Evolutionary conservation across 2,888 invertebrate species (phyloP).

Genomic region (Xanthia togata): DNA sequence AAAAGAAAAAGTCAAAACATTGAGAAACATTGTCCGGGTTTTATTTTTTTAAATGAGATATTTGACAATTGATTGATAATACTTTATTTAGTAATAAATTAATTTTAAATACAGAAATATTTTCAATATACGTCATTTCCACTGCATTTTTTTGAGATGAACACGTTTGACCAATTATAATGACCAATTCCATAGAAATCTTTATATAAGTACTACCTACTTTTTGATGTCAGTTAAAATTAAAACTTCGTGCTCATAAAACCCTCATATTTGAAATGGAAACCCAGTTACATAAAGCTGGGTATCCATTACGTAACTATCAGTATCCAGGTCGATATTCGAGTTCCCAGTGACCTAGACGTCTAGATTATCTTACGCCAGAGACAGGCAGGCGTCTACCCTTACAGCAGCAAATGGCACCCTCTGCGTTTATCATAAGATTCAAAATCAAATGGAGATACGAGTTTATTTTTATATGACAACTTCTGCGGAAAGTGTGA

Average conservation of each 20-base stretch:
- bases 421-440: not conserved
- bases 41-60: slow-evolving; percentile 29
- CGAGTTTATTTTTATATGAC: slow-evolving; percentile 46
- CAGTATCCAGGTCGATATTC: slow-evolving; percentile 72
- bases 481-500: slow-evolving; percentile 32
- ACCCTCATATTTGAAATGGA: slow-evolving; percentile 22
- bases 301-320: slow-evolving; percentile 61
- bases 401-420: slow-evolving; percentile 10
- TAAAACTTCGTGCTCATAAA: not conserved
- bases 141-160: not conserved
- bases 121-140: not conserved
- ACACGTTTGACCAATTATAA: not conserved
- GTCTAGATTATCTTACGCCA: slow-evolving; percentile 67
- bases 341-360: slow-evolving; percentile 75
- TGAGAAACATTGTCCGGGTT: slow-evolving; percentile 43
- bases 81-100: not conserved
- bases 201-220: not conserved
- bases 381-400: slow-evolving; percentile 70
- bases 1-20: slow-evolving; percentile 19
- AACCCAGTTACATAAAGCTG: slow-evolving; percentile 53
- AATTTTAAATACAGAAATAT: not conserved
- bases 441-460: not conserved
- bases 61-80: slow-evolving; percentile 16
- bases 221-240: not conserved
- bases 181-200: not conserved